Percentiles rank a stretch among this genome's conserved stretches.
Conservation (phyloP, 2,888 invertebrate species). For the Embidobia sp. region DNA sequence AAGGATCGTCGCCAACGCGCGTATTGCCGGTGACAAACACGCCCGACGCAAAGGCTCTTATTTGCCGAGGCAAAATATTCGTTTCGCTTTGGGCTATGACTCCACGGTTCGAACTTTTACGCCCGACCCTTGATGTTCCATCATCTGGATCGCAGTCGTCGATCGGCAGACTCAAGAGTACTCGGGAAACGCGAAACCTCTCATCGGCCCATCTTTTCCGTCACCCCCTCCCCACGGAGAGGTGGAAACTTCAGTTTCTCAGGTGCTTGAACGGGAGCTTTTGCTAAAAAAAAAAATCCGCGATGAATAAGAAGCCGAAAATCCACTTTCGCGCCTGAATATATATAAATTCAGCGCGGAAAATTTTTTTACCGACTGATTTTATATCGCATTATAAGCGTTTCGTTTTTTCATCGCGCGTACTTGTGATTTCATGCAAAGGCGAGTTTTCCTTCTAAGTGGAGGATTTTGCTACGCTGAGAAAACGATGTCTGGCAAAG, state of each 20-base stretch:
- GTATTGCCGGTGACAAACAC: conserved; percentile 45
- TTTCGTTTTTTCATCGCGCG: not conserved
- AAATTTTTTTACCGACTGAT: conserved; percentile 25
- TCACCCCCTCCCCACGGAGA: not conserved
- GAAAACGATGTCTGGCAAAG: too few species aligned
- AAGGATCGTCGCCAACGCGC: conserved; percentile 37
- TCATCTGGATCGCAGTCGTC: conserved; percentile 57
- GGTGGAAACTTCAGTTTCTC: conserved; percentile 42
- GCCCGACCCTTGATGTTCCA: conserved; percentile 57
- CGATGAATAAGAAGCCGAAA: conserved; percentile 54
- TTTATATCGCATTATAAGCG: conserved; percentile 33
- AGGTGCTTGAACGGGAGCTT: conserved; percentile 56
- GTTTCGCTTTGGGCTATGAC: conserved; percentile 48
- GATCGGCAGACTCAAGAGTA: conserved; percentile 49
- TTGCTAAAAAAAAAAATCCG: conserved; percentile 44
- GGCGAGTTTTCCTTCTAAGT: too few species aligned
- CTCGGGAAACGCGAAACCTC: conserved; percentile 59
- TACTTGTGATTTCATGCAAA: too few species aligned
- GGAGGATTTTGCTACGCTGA: too few species aligned
- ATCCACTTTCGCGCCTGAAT: conserved; percentile 49
- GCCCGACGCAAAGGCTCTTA: conserved; percentile 50
- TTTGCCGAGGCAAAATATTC: conserved; percentile 54
- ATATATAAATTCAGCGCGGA: conserved; percentile 26
- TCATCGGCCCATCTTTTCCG: conserved; percentile 29
- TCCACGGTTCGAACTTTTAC: conserved; percentile 24